Conservation (phyloP, 1,140 invertebrate genomes). For the Drosophila punjabiensis region DNA sequence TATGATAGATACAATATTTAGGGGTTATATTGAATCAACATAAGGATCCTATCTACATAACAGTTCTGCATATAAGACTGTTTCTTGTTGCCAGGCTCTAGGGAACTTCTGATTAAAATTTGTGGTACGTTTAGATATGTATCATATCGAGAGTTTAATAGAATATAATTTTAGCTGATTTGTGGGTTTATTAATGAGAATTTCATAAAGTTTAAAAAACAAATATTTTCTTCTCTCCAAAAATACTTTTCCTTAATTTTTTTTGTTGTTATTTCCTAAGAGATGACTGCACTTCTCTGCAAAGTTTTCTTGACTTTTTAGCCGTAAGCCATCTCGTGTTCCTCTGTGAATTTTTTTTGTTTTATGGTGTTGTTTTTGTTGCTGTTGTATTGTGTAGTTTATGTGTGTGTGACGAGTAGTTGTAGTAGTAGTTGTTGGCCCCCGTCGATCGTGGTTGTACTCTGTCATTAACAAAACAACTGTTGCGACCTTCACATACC, state of each 20-base stretch:
- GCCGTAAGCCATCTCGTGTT: conserved; percentile 44
- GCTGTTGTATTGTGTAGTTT: conserved; percentile 1
- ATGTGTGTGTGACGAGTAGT: conserved; percentile 41
- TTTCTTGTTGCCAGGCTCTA: no score
- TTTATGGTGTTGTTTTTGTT: conserved; percentile 2
- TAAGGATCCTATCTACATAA: background rate
- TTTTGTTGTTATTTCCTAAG: background rate
- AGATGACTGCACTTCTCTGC: conserved; percentile 9
- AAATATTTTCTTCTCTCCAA: background rate
- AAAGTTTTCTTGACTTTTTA: conserved; percentile 16
- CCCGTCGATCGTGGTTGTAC: conserved; percentile 58
- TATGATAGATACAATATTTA: no score
- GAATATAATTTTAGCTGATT: no score
- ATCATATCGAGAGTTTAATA: background rate
- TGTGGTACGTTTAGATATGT: background rate
- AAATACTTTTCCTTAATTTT: background rate
- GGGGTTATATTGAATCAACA: background rate
- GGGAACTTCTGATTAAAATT: background rate
- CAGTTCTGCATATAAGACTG: background rate
- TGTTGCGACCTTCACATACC: conserved; percentile 85
- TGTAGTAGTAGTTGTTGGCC: conserved; percentile 43
- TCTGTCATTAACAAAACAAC: conserved; percentile 85
- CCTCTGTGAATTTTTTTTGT: conserved; percentile 19
- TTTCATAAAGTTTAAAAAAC: background rate
- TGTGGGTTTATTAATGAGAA: no score